Conservation (phyloP, 2,888 invertebrate species). For the Boloria euphrosyne region DNA sequence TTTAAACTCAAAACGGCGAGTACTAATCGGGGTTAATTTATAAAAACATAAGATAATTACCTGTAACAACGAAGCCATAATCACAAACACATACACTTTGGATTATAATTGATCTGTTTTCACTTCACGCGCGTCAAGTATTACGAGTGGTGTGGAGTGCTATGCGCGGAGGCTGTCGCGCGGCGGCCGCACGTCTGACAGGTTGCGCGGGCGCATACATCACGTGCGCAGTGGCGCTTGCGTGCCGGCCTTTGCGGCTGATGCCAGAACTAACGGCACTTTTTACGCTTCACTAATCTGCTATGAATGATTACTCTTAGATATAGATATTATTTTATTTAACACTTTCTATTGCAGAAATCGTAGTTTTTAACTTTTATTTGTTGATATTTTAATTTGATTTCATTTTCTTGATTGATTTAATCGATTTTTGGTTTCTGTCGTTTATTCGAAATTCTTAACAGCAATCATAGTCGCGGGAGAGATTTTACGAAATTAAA, state of each 20-base stretch:
- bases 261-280: conserved; percentile 63
- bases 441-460: too few relatives aligned
- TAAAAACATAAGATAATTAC: conserved; percentile 40
- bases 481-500: too few relatives aligned
- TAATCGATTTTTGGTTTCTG: background rate
- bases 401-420: background rate
- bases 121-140: conserved; percentile 67
- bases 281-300: conserved; percentile 62
- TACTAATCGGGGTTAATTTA: conserved; percentile 24
- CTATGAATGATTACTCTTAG: conserved; percentile 34
- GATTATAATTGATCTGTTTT: conserved; percentile 48
- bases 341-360: conserved; percentile 8
- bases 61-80: conserved; percentile 42
- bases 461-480: too few relatives aligned
- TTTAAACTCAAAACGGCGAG: conserved; percentile 28
- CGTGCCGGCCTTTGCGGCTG: conserved; percentile 58
- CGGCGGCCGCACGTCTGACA: conserved; percentile 68
- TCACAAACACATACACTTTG: conserved; percentile 40
- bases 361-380: background rate
- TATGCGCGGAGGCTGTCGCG: conserved; percentile 77
- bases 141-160: conserved; percentile 56
- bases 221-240: conserved; percentile 75
- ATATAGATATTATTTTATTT: conserved; percentile 27
- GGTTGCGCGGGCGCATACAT: conserved; percentile 72
- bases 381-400: background rate